phyloP scores from a whole-genome alignment of 2,797 vertebrate genomes.

The Saxicola maurus region DNA sequence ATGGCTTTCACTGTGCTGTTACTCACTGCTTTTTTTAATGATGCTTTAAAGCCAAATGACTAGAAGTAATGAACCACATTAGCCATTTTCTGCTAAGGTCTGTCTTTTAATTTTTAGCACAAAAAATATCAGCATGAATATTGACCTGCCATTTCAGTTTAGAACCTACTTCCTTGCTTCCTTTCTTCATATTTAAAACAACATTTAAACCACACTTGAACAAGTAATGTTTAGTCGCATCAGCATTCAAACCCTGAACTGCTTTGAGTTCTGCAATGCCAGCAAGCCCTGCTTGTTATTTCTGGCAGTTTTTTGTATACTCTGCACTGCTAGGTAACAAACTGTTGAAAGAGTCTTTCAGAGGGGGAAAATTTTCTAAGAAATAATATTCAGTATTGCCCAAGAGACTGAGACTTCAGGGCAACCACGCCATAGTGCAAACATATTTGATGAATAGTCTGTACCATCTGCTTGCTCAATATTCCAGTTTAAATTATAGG shows the following conservation, averaged over 20 bases:
- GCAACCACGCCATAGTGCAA: neutral
- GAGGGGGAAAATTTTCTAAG: neutral
- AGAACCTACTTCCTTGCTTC: neutral
- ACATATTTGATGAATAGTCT: neutral
- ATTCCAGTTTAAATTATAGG: neutral
- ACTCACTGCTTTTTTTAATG: constrained; percentile 4
- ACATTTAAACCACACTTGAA: neutral
- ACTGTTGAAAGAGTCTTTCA: neutral
- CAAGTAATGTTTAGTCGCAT: neutral
- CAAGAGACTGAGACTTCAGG: neutral
- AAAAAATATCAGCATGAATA: constrained; percentile 12
- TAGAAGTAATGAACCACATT: constrained; percentile 28
- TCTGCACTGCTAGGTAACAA: neutral
- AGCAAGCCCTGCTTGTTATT: neutral
- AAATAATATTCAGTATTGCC: neutral
- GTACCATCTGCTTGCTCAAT: neutral
- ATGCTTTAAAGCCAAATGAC: constrained; percentile 49
- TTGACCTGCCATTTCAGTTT: neutral
- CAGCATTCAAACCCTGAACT: neutral
- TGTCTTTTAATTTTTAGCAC: constrained; percentile 14
- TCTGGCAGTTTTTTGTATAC: neutral
- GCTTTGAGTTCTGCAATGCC: neutral
- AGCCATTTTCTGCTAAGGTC: constrained; percentile 9
- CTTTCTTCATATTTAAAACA: neutral
- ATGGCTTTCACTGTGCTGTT: neutral